These are phyloP conservation scores for Atta cephalotes DNA, from an alignment of 1,140 invertebrate species.

Conservation along the genomic window DNA sequence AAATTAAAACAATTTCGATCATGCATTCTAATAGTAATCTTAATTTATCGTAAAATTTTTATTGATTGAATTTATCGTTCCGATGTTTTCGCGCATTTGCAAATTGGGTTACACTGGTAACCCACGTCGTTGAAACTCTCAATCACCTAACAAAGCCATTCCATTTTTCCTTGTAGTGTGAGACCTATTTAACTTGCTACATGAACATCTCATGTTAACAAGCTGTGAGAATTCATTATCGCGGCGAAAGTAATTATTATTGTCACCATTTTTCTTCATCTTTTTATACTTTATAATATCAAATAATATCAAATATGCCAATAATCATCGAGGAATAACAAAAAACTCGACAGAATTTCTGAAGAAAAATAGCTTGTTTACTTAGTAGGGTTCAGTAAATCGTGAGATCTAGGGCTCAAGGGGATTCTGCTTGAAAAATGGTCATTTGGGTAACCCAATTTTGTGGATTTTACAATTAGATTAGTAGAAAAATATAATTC, in stretches of 20 bases:
- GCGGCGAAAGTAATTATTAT: constrained; percentile 14
- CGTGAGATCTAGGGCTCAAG: constrained; percentile 23
- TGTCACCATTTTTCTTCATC: not conserved
- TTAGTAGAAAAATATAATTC: constrained; percentile 12
- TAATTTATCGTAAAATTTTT: constrained; percentile 35
- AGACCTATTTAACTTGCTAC: constrained; percentile 12
- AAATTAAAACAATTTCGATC: constrained; percentile 3
- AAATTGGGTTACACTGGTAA: constrained; percentile 25
- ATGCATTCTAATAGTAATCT: not conserved
- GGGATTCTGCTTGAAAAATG: constrained; percentile 36
- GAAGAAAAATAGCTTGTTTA: constrained; percentile 61
- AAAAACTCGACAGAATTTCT: not conserved
- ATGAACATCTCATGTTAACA: not conserved
- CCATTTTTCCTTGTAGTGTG: not conserved
- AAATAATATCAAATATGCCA: not conserved
- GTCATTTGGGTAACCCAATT: constrained; percentile 48
- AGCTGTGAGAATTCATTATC: constrained; percentile 29
- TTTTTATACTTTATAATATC: not conserved
- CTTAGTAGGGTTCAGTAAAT: constrained; percentile 38
- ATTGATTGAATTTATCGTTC: no score
- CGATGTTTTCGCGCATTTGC: constrained; percentile 26
- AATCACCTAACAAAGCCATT: constrained; percentile 7
- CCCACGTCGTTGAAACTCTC: not conserved
- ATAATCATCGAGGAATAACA: not conserved
- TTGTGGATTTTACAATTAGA: constrained; percentile 19